A percentile compares a stretch with the other conserved stretches of the same genome.
These are phyloP conservation scores for Potamilus streckersoni DNA, from an alignment of 1,140 invertebrate genomes.

Conservation along the genomic window DNA sequence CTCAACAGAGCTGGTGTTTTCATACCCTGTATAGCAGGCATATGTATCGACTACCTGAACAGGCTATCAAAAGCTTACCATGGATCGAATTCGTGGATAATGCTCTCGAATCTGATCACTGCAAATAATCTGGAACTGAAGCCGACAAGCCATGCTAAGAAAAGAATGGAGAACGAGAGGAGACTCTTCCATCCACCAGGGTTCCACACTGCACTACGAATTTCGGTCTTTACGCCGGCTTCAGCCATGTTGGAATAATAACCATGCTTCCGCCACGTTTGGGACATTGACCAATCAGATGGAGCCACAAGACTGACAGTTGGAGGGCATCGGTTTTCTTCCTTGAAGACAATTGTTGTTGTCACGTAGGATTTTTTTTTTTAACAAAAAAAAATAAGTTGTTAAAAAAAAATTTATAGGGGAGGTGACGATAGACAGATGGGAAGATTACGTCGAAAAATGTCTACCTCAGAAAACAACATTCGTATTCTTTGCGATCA, in stretches of 20 bases:
- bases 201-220: slow-evolving; percentile 63
- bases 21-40: no score
- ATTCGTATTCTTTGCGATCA: no score
- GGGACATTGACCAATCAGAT: slow-evolving; percentile 50
- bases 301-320: slow-evolving; percentile 35
- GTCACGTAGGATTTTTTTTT: no score
- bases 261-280: slow-evolving; percentile 47
- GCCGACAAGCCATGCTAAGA: slow-evolving; percentile 96
- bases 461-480: no score
- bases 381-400: no score
- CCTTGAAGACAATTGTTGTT: no score
- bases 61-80: slow-evolving; percentile 78
- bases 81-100: slow-evolving; percentile 99
- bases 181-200: slow-evolving; percentile 77
- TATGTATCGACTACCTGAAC: no score
- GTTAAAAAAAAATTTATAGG: no score
- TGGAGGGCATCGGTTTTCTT: neutral
- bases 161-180: slow-evolving; percentile 79
- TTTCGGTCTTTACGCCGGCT: slow-evolving; percentile 63
- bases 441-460: no score
- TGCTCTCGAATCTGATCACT: slow-evolving; percentile 99
- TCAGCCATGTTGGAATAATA: slow-evolving; percentile 60
- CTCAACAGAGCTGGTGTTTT: no score
- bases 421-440: no score
- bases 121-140: slow-evolving; percentile 98